These are phyloP conservation scores for Gymnocypris eckloni DNA, from an alignment of 2,797 vertebrate genomes.

Conservation along the genomic window DNA sequence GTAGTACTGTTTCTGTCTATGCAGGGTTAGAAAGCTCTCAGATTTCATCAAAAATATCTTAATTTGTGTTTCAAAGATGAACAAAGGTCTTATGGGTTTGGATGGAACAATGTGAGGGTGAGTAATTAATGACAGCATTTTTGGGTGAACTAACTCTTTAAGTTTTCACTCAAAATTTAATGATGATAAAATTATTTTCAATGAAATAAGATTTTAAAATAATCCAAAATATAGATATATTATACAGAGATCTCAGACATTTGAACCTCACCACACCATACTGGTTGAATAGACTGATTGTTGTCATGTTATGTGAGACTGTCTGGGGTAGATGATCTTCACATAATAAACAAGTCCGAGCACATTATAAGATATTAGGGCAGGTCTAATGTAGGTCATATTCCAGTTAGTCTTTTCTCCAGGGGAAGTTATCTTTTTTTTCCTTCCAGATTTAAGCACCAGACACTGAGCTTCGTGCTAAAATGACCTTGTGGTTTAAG, in stretches of 20 bases:
- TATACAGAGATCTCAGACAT: background rate
- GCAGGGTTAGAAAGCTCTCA: background rate
- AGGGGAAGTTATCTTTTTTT: conserved; percentile 7
- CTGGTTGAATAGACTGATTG: background rate
- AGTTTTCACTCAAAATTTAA: background rate
- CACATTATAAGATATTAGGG: conserved; percentile 34
- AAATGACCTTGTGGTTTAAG: conserved; percentile 30
- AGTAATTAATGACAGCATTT: background rate
- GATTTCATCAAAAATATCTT: background rate
- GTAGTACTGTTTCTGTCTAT: background rate
- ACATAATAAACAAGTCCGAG: conserved; percentile 28
- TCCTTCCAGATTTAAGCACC: conserved; percentile 6
- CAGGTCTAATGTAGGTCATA: conserved; percentile 45
- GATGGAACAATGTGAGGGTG: background rate
- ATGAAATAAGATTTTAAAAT: background rate
- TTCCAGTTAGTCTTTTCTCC: conserved; percentile 32
- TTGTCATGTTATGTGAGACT: background rate
- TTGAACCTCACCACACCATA: background rate
- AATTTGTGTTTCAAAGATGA: background rate
- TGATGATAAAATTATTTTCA: background rate
- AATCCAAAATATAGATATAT: background rate
- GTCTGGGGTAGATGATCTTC: background rate
- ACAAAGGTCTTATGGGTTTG: background rate
- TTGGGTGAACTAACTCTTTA: background rate
- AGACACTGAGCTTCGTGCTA: conserved; percentile 1